Percentiles rank a stretch among this genome's conserved stretches.
These are phyloP conservation scores for Eretmocerus hayati DNA, from an alignment of 2,888 invertebrate genomes.

Conservation along the genomic window DNA sequence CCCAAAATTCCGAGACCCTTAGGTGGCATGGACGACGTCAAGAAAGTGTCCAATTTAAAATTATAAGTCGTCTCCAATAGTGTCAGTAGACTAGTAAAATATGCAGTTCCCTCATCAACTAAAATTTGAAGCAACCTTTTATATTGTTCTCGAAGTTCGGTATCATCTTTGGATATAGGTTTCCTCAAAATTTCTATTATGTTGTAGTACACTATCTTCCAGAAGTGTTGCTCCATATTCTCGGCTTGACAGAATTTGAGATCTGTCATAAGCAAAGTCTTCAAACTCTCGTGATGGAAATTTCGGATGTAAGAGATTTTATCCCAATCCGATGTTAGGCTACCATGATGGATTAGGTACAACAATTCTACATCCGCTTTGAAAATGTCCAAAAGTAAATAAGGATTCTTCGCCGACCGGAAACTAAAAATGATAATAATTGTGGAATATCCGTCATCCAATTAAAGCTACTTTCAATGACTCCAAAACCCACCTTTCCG, in stretches of 20 bases:
- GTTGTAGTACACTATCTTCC: conserved; percentile 85
- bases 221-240: conserved; percentile 83
- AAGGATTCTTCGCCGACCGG: conserved; percentile 56
- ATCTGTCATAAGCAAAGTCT: conserved; percentile 65
- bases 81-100: conserved; percentile 69
- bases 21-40: conserved; percentile 48
- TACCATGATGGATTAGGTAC: conserved; percentile 55
- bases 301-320: conserved; percentile 58
- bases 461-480: background rate
- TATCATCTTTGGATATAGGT: conserved; percentile 54
- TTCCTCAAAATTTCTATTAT: conserved; percentile 77
- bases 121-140: conserved; percentile 60
- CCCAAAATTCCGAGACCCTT: conserved; percentile 63
- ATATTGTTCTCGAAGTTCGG: conserved; percentile 58
- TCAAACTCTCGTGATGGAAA: conserved; percentile 62
- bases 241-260: conserved; percentile 80
- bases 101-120: conserved; percentile 73
- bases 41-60: conserved; percentile 60
- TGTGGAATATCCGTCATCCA: background rate
- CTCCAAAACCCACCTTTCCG: conserved; percentile 46
- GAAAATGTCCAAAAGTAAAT: conserved; percentile 60
- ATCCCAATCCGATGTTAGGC: conserved; percentile 60
- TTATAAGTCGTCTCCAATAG: conserved; percentile 68
- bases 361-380: conserved; percentile 63
- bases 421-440: conserved; percentile 43